phyloP scores from a whole-genome alignment of 1,140 invertebrate species.

The Rhizoglyphus robini region DNA sequence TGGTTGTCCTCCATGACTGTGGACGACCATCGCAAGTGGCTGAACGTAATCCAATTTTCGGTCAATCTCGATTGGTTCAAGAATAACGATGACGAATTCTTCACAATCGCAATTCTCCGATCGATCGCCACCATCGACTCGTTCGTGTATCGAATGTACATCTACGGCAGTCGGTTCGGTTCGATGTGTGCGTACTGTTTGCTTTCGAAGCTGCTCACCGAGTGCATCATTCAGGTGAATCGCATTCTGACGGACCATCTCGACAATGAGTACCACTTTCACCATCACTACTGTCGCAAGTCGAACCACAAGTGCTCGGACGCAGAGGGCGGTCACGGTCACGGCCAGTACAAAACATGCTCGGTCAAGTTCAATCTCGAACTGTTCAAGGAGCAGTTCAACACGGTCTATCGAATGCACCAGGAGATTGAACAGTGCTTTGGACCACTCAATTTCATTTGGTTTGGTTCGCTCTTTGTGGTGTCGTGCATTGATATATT shows the following conservation, averaged over 20 bases:
- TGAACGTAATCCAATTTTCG: background rate
- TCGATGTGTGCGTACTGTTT: constrained; percentile 17
- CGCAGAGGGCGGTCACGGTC: background rate
- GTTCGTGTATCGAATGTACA: constrained; percentile 18
- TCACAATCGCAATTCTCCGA: background rate
- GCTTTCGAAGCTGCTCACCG: constrained; percentile 8
- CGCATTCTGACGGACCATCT: background rate
- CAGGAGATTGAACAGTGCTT: constrained; percentile 17
- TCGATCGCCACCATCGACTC: constrained; percentile 12
- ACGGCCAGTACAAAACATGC: background rate
- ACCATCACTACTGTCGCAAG: background rate
- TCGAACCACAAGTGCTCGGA: background rate
- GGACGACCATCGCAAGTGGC: constrained; percentile 5
- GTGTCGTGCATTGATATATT: constrained; percentile 19
- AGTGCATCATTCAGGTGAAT: constrained; percentile 2
- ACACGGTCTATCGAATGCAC: constrained; percentile 11
- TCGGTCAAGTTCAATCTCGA: background rate
- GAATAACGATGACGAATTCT: background rate
- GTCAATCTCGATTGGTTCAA: background rate
- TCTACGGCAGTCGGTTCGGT: background rate
- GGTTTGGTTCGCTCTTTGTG: constrained; percentile 15
- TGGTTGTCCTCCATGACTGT: constrained; percentile 12
- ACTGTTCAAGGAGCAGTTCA: constrained; percentile 13
- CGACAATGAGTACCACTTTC: constrained; percentile 1
- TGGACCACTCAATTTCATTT: constrained; percentile 14